phyloP scores from a whole-genome alignment of 1,140 invertebrate genomes.

The Diorhabda carinulata region DNA sequence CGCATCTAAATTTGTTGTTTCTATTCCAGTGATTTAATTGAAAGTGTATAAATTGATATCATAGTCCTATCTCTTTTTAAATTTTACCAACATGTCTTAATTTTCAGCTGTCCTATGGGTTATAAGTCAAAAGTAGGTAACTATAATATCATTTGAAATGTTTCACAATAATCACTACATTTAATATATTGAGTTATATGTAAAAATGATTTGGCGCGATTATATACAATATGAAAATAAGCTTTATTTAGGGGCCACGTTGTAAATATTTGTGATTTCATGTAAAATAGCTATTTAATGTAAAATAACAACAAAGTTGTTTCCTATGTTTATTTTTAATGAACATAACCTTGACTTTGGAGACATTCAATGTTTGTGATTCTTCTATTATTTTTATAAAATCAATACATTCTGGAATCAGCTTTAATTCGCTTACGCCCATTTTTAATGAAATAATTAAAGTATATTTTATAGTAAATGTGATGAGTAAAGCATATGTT shows the following conservation, averaged over 20 bases:
- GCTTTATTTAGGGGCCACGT: conserved; percentile 47
- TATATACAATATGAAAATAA: conserved; percentile 52
- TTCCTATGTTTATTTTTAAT: too few species aligned
- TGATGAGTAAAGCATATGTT: too few species aligned
- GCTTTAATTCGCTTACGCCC: too few species aligned
- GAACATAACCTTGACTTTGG: too few species aligned
- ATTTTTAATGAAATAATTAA: too few species aligned
- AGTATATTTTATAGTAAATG: too few species aligned
- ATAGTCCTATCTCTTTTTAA: conserved; percentile 25
- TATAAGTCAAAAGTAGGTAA: conserved; percentile 26
- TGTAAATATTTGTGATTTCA: conserved; percentile 44
- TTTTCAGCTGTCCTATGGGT: conserved; percentile 44
- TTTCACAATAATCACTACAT: background rate
- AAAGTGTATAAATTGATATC: conserved; percentile 16
- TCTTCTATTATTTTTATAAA: too few species aligned
- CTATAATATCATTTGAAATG: conserved; percentile 41
- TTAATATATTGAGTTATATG: background rate
- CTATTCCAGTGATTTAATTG: background rate
- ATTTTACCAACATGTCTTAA: conserved; percentile 56
- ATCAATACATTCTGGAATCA: too few species aligned
- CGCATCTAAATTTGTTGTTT: too few species aligned
- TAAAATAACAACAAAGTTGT: too few species aligned
- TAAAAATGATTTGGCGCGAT: conserved; percentile 58
- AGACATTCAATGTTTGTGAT: too few species aligned
- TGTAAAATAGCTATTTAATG: conserved; percentile 3